Evolutionary conservation across 2,797 vertebrate species (phyloP), one percentile per base, ranked within the genome.

Genomic region (Amniataba percoides): DNA sequence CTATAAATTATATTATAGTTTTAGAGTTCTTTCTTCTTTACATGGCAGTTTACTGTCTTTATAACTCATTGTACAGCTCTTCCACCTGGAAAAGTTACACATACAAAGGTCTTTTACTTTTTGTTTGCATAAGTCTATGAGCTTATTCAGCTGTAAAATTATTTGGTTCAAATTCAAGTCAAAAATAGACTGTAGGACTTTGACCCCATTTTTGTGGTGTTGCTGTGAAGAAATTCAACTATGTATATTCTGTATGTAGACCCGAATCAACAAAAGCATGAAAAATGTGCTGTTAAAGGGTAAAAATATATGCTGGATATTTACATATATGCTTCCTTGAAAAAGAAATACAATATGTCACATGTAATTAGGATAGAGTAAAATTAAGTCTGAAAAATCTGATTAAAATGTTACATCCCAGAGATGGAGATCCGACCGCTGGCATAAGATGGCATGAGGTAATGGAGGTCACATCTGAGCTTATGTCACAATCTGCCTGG

Each of bases 401-500:
- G 39, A 16, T 70, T 42, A 31, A 66, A 42, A 19, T 18, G 19
- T 71, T 55, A 40, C 68, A 73, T 51, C 55, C 81, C 70, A 83
- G 40, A 76, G 31, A 69, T 58, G 39, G 48, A 56, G 52, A 65
- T 61, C n/a, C 56, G 67, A 67, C 53, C 40, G 31, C 23, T 85
- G 68, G 19, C 69, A 71, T 31, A 43, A 56, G 31, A 77, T 76
- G 72, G 46, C 66, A 66, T 27, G 63, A 82, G 51, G 59, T 85
- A 78, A 74, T 71, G 74, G 60, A 83, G 42, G 78, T 80, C 49
- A 45, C 59, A 61, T 63, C 57, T 81, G 58, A 78, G 72, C 70
- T 74, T 53, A 46, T 81, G 78, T 86, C 73, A 84, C 74, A 77
- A 81, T 77, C 46, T 52, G 9, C 63, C 61, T 80, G 74, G 71